Evolutionary conservation across 2,888 invertebrate genomes (phyloP).

Genomic region (Diloba caeruleocephala): DNA sequence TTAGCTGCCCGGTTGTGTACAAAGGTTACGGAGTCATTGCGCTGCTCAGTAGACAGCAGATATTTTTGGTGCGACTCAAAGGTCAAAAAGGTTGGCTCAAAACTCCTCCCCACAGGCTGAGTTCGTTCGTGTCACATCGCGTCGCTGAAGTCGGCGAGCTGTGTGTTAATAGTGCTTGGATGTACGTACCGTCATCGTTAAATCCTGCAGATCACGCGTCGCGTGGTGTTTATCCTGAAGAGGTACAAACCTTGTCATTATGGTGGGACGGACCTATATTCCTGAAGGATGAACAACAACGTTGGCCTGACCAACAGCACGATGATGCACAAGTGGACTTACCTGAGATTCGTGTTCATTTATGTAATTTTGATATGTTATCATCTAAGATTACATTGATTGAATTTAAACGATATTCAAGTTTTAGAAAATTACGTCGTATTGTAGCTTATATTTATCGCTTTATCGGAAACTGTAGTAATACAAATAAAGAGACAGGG

Average conservation of each 20-base stretch:
- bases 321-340: neutral
- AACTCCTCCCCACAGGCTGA: neutral
- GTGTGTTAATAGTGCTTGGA: conserved; percentile 3
- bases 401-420: neutral
- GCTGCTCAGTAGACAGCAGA: conserved; percentile 5
- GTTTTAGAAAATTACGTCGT: conserved; percentile 2
- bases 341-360: neutral
- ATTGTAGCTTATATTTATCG: conserved; percentile 1
- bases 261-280: conserved; percentile 18
- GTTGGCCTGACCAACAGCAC: conserved; percentile 13
- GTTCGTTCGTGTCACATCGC: conserved; percentile 5
- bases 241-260: conserved; percentile 3
- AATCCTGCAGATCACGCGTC: conserved; percentile 18
- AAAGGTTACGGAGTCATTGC: conserved; percentile 8
- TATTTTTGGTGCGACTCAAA: conserved; percentile 10
- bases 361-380: too few species aligned
- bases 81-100: conserved; percentile 17
- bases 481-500: too few species aligned
- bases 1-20: conserved; percentile 6
- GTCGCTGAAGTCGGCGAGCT: conserved; percentile 6
- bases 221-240: conserved; percentile 6
- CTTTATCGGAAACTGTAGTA: too few species aligned
- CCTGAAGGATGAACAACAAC: neutral
- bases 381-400: neutral
- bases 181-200: conserved; percentile 6